Base-by-base conservation (phyloP, 2,113 vertebrate genomes). In the Verasper variegatus region DNA sequence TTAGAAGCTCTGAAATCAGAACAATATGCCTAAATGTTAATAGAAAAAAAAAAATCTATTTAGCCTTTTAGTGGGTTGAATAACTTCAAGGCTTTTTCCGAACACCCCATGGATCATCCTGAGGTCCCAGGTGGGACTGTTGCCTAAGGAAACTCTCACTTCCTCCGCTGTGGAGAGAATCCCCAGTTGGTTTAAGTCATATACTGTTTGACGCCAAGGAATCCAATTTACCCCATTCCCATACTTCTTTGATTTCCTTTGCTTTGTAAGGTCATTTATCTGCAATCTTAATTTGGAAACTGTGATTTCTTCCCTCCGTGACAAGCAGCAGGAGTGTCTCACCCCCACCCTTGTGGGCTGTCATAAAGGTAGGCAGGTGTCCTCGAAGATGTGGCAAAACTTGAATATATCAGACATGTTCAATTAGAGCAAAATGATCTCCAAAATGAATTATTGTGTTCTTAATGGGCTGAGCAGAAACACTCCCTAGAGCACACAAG, bases 41-140 rank as follows among this genome's bases (percentile, higher is more conserved):
- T 95, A 95, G 93, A 95, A 94, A 94, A 65, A 94, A 94, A 65
- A 91, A 95, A 94, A 95, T 95, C 94, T 94, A 95, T 95, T 95
- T 95, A 94, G 93, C 90, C 89, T 92, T 92, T 94, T 93, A 93
- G 85, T 90, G 88, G 92, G 92, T 92, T 95, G 94, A 95, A 95
- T 95, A 95, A 94, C 94, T 94, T 95, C 91, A 92, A 95, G 94
- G 94, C 89, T 90, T 95, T 89, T 94, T 77, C 85, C 78, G 61
- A 91, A 89, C 87, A 90, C 93, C 92, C 92, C 77, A 83, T 90
- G 91, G 93, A 94, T 92, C 90, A 90, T 89, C 82, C 67, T 66
- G 67, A 85, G 78, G 74, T 94, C 94, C 94, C 94, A 89, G 74
- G 91, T 90, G 94, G 82, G 87, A 65, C 81, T n/a, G 81, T 91